Evolutionary conservation across 2,888 invertebrate species (phyloP).

Genomic region (Oxystoma pomonae): DNA sequence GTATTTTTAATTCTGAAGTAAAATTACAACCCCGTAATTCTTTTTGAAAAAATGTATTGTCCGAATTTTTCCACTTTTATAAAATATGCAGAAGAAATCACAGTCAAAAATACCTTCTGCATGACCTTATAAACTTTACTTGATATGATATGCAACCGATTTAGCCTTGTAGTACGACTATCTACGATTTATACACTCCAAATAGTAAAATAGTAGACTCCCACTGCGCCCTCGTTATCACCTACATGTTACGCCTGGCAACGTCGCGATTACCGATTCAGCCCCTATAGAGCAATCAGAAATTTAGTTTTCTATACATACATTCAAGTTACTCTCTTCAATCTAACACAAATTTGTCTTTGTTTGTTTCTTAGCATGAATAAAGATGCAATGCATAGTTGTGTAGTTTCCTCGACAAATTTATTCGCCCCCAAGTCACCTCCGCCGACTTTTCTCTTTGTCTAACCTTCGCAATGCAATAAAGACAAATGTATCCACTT

Average conservation of each 20-base stretch:
- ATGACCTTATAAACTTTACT: background rate
- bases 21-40: no score
- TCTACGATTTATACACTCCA: background rate
- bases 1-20: no score
- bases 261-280: background rate
- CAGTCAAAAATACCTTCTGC: no score
- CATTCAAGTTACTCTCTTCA: background rate
- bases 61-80: no score
- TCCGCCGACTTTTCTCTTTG: background rate
- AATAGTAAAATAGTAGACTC: background rate
- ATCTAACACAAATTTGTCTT: background rate
- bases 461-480: background rate
- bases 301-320: no score
- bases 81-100: no score
- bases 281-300: no score
- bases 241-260: background rate
- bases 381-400: background rate
- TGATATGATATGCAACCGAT: background rate
- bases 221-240: background rate
- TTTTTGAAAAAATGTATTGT: no score
- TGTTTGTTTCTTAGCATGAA: no score
- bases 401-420: background rate
- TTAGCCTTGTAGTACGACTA: background rate
- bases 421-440: background rate
- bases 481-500: background rate